Evolutionary conservation across 2,113 vertebrate genomes (phyloP).

Genomic region (Coturnix japonica): DNA sequence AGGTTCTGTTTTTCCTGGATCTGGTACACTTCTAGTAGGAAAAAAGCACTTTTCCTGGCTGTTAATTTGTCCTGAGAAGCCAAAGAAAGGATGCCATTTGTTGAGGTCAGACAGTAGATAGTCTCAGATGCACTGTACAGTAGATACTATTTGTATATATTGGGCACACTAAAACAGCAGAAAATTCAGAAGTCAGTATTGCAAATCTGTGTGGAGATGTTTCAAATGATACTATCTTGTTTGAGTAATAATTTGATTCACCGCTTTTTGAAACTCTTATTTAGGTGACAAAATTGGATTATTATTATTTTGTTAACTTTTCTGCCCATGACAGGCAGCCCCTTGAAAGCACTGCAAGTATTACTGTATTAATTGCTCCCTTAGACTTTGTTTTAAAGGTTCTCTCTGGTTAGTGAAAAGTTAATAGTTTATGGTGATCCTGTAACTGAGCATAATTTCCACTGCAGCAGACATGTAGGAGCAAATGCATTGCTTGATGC

Average conservation of each 20-base stretch:
- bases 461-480: rapidly evolving
- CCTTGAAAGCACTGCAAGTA: not conserved
- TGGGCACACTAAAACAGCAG: not conserved
- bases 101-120: not conserved
- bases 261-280: not conserved
- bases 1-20: not conserved
- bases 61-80: not conserved
- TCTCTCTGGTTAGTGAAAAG: not conserved
- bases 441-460: not conserved
- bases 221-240: not conserved
- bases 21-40: not conserved
- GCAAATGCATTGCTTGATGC: not conserved
- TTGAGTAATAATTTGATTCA: not conserved
- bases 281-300: not conserved
- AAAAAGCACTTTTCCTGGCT: not conserved
- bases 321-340: not conserved
- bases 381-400: rapidly evolving
- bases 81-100: not conserved
- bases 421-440: not conserved
- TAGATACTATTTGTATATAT: not conserved
- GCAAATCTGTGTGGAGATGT: not conserved
- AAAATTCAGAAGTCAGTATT: not conserved
- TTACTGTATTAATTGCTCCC: not conserved
- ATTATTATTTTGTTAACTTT: not conserved
- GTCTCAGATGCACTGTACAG: not conserved